Base-by-base conservation (phyloP, 2,888 invertebrate species). In the Cyclophora albipunctata region DNA sequence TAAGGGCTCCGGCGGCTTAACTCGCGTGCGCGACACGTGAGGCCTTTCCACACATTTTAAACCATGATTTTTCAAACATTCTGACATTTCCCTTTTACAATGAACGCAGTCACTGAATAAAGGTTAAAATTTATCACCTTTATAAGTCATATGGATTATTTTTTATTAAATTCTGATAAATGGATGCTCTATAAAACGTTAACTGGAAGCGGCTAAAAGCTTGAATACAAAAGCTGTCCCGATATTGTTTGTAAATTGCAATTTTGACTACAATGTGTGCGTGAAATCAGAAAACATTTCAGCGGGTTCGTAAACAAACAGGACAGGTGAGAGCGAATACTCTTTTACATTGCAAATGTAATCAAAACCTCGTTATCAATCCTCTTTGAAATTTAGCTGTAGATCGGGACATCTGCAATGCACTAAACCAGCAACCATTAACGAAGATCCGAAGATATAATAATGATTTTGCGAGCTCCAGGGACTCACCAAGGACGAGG, bases 1-100 rank as follows among this genome's bases (percentile, higher is more conserved):
- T 65, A 62, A 49, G 60, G 57, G 62, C 66, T 69, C 62, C 48
- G 54, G 53, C 50, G 58, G 65, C 69, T 76, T 73, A 76, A 72
- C 75, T 71, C 62, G 67, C 69, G 57, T 58, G 58, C 56, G 56
- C 57, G 64, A 60, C 60, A 63, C 53, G 63, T 57, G 60, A 61
- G 68, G 57, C 61, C 62, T 61, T 59, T 55, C 59, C 53, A 53
- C 59, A 63, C 62, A 58, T 66, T 64, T 67, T 58, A 59, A 59
- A 67, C 58, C 58, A 62, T 61, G 63, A 63, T 51, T 58, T 59
- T 62, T 57, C 60, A 59, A 45, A 44, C 20, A 20, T 20, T 20
- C 20, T 20, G 20, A 20, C 20, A 20, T 20, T 20, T 20, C 20
- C 20, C 20, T 20, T 20, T 20, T 20, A 20, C 20, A 20, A 20